Conservation (phyloP, 2,113 vertebrate species). For the Barbus barbus region DNA sequence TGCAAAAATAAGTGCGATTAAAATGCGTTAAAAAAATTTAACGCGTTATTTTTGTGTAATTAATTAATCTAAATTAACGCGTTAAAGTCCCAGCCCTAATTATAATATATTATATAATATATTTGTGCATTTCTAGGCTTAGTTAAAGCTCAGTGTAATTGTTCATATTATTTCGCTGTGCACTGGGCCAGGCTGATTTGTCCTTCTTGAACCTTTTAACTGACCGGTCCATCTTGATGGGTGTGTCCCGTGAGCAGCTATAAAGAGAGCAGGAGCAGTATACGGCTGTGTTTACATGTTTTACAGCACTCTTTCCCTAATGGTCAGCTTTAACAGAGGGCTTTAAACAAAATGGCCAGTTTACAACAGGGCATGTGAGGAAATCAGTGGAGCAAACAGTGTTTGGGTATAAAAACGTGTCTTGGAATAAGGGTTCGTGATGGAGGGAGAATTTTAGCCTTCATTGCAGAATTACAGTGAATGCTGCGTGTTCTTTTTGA, state of each 20-base stretch:
- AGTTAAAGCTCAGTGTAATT: too few species aligned
- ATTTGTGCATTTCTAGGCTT: too few species aligned
- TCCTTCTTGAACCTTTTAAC: slow-evolving; percentile 53
- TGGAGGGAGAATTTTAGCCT: not conserved
- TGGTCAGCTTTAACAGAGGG: slow-evolving; percentile 49
- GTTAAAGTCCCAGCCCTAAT: too few species aligned
- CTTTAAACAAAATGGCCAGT: slow-evolving; percentile 54
- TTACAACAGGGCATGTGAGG: slow-evolving; percentile 41
- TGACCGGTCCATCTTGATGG: slow-evolving; percentile 32
- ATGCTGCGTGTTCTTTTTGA: not conserved
- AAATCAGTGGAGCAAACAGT: slow-evolving; percentile 42
- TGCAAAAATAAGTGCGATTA: too few species aligned
- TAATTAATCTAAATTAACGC: too few species aligned
- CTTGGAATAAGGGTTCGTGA: slow-evolving; percentile 22
- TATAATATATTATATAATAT: too few species aligned
- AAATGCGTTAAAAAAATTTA: too few species aligned
- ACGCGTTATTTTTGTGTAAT: too few species aligned
- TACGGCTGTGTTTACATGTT: slow-evolving; percentile 48
- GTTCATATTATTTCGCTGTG: slow-evolving; percentile 5
- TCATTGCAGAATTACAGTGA: not conserved
- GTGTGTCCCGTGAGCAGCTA: slow-evolving; percentile 19
- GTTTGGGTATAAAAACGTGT: slow-evolving; percentile 28
- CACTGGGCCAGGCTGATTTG: slow-evolving; percentile 40
- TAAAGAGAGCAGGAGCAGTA: slow-evolving; percentile 40
- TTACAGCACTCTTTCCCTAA: slow-evolving; percentile 50